Conservation (phyloP, 2,113 vertebrate species). For the Cacatua alba region DNA sequence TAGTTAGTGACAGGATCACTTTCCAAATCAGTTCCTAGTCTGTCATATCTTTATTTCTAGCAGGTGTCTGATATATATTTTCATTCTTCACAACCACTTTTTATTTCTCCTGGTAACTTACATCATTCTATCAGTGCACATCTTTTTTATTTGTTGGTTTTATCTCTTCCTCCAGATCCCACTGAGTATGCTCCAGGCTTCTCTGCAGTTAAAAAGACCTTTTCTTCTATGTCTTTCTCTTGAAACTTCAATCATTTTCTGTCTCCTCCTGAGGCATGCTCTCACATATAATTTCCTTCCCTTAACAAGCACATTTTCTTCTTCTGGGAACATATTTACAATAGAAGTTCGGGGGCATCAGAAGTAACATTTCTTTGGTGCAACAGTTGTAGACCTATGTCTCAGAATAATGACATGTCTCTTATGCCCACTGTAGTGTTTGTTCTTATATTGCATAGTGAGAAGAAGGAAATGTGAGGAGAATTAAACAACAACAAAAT, state of each 20-base stretch:
- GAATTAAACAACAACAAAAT: neutral
- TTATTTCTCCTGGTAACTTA: neutral
- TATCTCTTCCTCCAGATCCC: conserved; percentile 12
- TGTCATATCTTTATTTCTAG: neutral
- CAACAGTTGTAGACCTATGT: neutral
- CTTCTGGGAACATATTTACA: conserved; percentile 17
- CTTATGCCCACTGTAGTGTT: neutral
- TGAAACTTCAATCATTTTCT: conserved; percentile 33
- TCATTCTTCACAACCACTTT: neutral
- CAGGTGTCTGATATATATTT: neutral
- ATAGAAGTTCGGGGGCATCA: neutral
- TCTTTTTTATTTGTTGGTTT: neutral
- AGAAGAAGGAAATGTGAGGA: neutral
- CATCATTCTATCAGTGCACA: neutral
- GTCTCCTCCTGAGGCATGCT: conserved; percentile 5
- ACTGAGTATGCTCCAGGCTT: conserved; percentile 30
- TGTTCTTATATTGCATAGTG: neutral
- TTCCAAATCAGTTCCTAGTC: neutral
- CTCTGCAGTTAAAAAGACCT: conserved; percentile 28
- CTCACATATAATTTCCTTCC: neutral
- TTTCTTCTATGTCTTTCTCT: conserved; percentile 16
- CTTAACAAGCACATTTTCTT: conserved; percentile 29
- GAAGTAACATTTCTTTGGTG: conserved; percentile 14
- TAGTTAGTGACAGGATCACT: neutral
- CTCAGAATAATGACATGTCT: neutral